Evolutionary conservation across 2,888 invertebrate genomes (phyloP).

Genomic region (Mythimna lalbum): DNA sequence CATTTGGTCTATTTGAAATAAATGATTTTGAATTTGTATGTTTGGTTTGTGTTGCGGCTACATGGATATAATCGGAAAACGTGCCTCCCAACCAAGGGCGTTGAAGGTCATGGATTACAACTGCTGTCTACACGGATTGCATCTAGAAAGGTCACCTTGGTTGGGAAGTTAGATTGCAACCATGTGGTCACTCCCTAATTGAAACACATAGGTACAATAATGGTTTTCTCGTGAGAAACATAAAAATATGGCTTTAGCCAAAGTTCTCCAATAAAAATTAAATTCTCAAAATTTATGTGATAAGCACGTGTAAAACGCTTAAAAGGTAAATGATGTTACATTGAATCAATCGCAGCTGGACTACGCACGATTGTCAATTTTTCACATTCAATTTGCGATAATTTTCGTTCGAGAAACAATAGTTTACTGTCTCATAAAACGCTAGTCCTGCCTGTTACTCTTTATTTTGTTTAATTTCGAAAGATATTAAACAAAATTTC

Average conservation of each 20-base stretch:
- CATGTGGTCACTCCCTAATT: too few species aligned
- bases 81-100: too few species aligned
- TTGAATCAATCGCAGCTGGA: neutral
- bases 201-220: too few species aligned
- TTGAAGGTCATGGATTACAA: too few species aligned
- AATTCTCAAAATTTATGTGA: neutral
- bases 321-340: neutral
- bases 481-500: slow-evolving; percentile 9
- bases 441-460: neutral
- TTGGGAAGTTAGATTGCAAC: too few species aligned
- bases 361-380: neutral
- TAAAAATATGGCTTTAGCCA: neutral
- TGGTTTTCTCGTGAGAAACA: too few species aligned
- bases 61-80: too few species aligned
- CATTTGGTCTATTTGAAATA: too few species aligned
- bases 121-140: too few species aligned
- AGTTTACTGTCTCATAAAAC: slow-evolving; percentile 13
- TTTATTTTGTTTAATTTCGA: slow-evolving; percentile 7
- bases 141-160: too few species aligned
- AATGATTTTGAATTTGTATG: too few species aligned
- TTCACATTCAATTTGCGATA: neutral
- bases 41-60: too few species aligned
- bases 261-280: neutral
- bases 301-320: neutral
- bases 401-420: neutral